Base-by-base conservation (phyloP, 1,140 invertebrate genomes). In the Lasaia peninsularis region DNA sequence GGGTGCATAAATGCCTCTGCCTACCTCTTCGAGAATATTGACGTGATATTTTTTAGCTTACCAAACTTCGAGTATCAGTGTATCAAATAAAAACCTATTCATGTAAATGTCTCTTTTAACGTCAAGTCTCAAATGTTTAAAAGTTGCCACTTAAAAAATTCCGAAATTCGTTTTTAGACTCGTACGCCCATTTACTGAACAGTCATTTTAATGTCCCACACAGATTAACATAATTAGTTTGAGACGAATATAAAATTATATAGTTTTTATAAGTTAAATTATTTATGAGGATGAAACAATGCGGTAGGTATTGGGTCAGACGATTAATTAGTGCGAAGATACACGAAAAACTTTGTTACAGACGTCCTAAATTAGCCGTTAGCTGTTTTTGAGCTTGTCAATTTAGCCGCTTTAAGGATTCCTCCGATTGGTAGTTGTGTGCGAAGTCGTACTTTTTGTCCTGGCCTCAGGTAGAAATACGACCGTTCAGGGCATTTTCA, bases 401-500 rank as follows among this genome's bases (percentile, higher is more conserved):
- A 86, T 86, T 86, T 81, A 82, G 75, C 58, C 56, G 62, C 70
- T 67, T 69, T 60, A 60, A 69, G 75, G 78, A 77, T 75, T 76
- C 73, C 72, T 68, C 68, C 69, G 76, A 76, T 74, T 72, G 73
- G 65, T 67, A 67, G 74, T 75, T 78, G 69, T 78, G 78, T 78
- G 78, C 79, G 78, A 80, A 76, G 77, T 69, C 78, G 75, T 64
- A 73, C 73, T 88, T 88, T 86, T 86, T 86, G 82, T 69, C 62
- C 53, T 65, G 50, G 66, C 64, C 71, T 63, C 81, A 86, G 85
- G 83, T 88, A 88, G 85, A 78, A 83, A 83, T 70, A 75, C 78
- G 73, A 80, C 78, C 73, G 81, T 71, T 80, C 68, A 67, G 69
- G 77, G 73, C 80, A 86, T 88, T 84, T 84, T 84, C 77, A 86